phyloP scores from a whole-genome alignment of 1,140 invertebrate species.

The Doryteuthis pealeii region DNA sequence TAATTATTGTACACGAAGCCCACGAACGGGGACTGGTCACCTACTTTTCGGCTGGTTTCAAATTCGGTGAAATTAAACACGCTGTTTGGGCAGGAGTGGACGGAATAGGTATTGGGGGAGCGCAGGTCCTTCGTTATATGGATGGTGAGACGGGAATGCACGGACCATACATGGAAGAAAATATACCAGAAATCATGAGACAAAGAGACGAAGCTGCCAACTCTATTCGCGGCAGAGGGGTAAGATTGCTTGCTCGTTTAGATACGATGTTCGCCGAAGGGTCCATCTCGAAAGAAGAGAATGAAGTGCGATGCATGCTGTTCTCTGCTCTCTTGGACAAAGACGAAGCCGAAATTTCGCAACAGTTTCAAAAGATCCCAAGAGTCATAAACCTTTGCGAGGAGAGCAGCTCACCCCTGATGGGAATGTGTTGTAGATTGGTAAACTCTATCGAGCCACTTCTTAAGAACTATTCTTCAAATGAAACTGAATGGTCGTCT shows the following conservation, averaged over 20 bases:
- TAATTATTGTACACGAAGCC: constrained; percentile 39
- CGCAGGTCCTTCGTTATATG: constrained; percentile 38
- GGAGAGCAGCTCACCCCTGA: constrained; percentile 26
- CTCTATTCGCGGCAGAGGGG: constrained; percentile 30
- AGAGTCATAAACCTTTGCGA: constrained; percentile 19
- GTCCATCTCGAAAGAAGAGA: constrained; percentile 27
- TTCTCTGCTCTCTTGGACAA: constrained; percentile 26
- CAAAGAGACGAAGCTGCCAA: constrained; percentile 34
- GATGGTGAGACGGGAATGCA: constrained; percentile 39
- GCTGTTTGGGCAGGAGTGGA: constrained; percentile 41
- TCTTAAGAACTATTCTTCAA: constrained; percentile 25
- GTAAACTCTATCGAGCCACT: constrained; percentile 26
- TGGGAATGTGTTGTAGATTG: constrained; percentile 27
- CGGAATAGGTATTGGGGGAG: constrained; percentile 40
- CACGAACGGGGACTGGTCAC: constrained; percentile 39
- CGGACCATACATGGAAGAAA: constrained; percentile 43
- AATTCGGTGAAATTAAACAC: constrained; percentile 40
- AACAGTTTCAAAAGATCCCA: constrained; percentile 16
- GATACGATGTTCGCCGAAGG: constrained; percentile 44
- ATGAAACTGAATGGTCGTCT: constrained; percentile 25
- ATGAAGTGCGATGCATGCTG: constrained; percentile 26
- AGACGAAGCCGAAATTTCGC: constrained; percentile 21
- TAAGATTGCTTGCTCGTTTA: constrained; percentile 31
- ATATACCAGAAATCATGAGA: constrained; percentile 34
- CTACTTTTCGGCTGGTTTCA: constrained; percentile 42